These are phyloP conservation scores for Pteropus rufus DNA, from an alignment of 2,797 vertebrate species.

Conservation along the genomic window DNA sequence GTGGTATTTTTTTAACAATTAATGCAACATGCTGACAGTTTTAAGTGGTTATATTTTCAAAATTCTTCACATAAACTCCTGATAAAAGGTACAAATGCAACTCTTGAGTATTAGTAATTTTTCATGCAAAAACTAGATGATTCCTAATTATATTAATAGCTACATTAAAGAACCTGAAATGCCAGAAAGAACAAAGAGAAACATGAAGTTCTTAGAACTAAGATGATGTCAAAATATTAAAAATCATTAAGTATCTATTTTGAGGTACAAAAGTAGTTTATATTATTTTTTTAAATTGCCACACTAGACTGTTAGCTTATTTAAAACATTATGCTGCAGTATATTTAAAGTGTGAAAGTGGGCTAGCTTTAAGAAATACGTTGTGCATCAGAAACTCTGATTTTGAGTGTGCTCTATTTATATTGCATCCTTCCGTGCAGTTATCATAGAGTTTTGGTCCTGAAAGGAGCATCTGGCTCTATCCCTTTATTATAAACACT, in stretches of 20 bases:
- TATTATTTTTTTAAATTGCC: background rate
- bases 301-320: background rate
- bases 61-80: conserved; percentile 47
- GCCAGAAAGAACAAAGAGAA: background rate
- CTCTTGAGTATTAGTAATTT: conserved; percentile 52
- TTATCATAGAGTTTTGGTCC: background rate
- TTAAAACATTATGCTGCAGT: background rate
- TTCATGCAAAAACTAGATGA: conserved; percentile 51
- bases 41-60: conserved; percentile 56
- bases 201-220: conserved; percentile 35
- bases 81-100: background rate
- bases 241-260: conserved; percentile 34
- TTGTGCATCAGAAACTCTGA: background rate
- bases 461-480: background rate
- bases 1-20: conserved; percentile 37
- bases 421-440: background rate
- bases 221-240: conserved; percentile 43
- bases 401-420: background rate
- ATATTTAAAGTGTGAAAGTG: conserved; percentile 40
- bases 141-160: conserved; percentile 49
- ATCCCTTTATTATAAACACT: background rate
- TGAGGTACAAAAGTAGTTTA: background rate
- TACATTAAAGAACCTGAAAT: conserved; percentile 53
- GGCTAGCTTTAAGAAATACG: background rate
- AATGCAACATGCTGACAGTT: conserved; percentile 45